A percentile compares a stretch with the other conserved stretches of the same genome.
phyloP scores from a whole-genome alignment of 1,140 invertebrate species.

The Trichogramma pretiosum region DNA sequence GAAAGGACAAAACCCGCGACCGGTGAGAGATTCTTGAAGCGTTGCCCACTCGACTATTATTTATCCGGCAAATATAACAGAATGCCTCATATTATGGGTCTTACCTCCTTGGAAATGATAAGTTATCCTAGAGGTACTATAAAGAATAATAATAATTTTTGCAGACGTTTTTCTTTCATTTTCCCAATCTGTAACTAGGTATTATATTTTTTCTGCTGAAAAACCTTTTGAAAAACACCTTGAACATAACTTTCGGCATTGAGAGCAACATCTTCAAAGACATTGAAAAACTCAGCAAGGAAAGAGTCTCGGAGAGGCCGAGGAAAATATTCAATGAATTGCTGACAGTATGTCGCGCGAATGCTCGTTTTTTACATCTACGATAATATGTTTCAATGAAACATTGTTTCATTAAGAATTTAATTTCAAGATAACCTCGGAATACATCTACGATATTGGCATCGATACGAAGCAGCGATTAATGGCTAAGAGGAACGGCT shows the following conservation, averaged over 20 bases:
- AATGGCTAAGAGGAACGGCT: not conserved
- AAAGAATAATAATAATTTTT: not conserved
- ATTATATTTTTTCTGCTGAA: not conserved
- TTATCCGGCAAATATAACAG: conserved; percentile 44
- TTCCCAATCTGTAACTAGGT: not conserved
- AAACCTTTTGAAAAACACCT: not conserved
- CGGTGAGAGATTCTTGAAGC: conserved; percentile 48
- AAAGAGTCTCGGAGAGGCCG: not conserved
- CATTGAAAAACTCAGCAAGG: not conserved
- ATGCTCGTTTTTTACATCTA: conserved; percentile 19
- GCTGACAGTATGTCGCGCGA: conserved; percentile 8
- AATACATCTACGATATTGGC: not conserved
- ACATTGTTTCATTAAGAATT: not conserved
- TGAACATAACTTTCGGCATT: not conserved
- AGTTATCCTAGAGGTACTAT: not conserved
- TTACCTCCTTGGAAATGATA: conserved; percentile 49
- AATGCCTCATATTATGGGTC: conserved; percentile 51
- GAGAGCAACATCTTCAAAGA: not conserved
- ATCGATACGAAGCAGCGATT: not conserved
- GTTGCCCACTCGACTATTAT: conserved; percentile 45
- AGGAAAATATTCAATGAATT: not conserved
- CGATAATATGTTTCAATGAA: conserved; percentile 9
- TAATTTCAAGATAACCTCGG: not conserved
- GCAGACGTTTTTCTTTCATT: not conserved
- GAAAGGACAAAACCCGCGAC: conserved; percentile 30